Evolutionary conservation across 2,888 invertebrate genomes (phyloP).

Genomic region (Mesochorus sp.): DNA sequence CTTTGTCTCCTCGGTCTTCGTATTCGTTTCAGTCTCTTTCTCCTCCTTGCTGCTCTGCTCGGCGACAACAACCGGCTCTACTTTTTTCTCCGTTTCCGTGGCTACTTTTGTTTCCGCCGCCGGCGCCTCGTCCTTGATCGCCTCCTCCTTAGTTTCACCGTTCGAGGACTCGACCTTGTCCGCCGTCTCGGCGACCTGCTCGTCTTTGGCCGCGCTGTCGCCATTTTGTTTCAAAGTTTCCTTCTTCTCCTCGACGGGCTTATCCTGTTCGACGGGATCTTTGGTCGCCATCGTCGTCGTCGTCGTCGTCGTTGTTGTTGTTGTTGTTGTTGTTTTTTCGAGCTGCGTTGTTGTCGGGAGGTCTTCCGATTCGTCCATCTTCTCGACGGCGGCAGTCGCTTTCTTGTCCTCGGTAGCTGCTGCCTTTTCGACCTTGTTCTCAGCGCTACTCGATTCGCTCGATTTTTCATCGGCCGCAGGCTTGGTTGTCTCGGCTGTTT

Average conservation of each 20-base stretch:
- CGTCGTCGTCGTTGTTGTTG: too few species aligned
- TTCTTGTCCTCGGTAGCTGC: constrained; percentile 41
- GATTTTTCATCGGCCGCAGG: constrained; percentile 62
- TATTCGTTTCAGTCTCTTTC: constrained; percentile 43
- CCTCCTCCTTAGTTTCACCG: constrained; percentile 60
- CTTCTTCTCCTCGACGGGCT: constrained; percentile 61
- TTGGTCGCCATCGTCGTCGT: constrained; percentile 59
- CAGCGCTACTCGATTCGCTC: constrained; percentile 51
- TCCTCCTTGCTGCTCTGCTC: constrained; percentile 59
- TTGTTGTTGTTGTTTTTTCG: too few species aligned
- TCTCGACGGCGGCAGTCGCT: too few species aligned
- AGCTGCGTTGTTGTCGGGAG: too few species aligned
- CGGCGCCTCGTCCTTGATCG: constrained; percentile 29
- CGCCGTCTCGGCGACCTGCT: constrained; percentile 47
- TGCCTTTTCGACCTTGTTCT: too few species aligned
- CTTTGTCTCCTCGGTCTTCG: constrained; percentile 35
- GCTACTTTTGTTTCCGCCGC: constrained; percentile 29
- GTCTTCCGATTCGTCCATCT: too few species aligned
- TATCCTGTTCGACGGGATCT: constrained; percentile 57
- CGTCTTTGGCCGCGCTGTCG: constrained; percentile 62
- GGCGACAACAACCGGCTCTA: constrained; percentile 57
- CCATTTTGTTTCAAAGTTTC: constrained; percentile 64
- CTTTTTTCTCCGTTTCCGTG: constrained; percentile 55
- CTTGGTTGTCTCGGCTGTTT: constrained; percentile 52
- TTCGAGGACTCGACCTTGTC: constrained; percentile 60